A percentile compares a stretch with the other conserved stretches of the same genome.
phyloP scores from a whole-genome alignment of 2,113 vertebrate species.

The Myotis lucifugus region DNA sequence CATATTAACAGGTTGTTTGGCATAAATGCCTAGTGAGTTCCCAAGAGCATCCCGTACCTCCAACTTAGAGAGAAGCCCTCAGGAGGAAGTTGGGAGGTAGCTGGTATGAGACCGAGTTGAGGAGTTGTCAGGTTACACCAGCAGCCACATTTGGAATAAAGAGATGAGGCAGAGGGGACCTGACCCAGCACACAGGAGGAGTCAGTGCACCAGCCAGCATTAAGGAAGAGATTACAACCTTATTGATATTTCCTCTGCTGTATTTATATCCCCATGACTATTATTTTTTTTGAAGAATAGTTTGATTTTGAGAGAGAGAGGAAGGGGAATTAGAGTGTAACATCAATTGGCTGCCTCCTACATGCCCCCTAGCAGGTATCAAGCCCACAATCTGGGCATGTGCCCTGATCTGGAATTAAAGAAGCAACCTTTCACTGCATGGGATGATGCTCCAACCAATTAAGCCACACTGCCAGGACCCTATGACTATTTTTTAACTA shows the following conservation, averaged over 20 bases:
- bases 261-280: background rate
- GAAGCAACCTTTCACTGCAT: background rate
- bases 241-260: background rate
- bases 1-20: background rate
- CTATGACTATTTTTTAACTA: background rate
- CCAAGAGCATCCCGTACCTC: background rate
- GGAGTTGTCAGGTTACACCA: background rate
- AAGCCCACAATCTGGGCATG: background rate
- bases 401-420: background rate
- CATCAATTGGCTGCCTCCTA: background rate
- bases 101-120: background rate
- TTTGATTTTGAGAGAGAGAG: background rate
- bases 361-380: background rate
- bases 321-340: background rate
- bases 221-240: background rate
- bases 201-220: background rate
- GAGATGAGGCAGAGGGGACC: background rate
- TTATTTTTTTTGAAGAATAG: background rate
- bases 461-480: background rate
- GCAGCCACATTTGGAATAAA: background rate
- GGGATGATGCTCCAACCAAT: background rate
- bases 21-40: background rate
- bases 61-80: background rate
- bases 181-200: background rate
- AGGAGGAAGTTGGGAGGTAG: background rate